Percentiles rank a stretch among this genome's conserved stretches.
Evolutionary conservation across 2,113 vertebrate species (phyloP).

Genomic region (Alligator sinensis): DNA sequence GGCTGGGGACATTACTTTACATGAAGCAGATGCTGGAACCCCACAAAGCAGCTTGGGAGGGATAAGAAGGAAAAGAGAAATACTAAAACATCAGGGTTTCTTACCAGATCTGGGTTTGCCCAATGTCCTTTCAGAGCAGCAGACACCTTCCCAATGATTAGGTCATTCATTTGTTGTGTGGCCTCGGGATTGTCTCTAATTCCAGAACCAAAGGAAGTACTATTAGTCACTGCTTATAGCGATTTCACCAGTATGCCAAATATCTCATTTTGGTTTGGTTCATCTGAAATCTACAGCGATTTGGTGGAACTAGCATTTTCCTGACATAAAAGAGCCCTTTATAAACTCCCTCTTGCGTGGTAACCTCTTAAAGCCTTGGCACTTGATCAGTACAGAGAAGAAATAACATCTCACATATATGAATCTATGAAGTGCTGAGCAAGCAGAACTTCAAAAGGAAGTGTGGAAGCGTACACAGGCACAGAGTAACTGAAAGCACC

Average conservation of each 20-base stretch:
- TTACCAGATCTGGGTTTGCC: conserved; percentile 98
- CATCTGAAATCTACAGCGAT: neutral
- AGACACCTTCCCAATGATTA: conserved; percentile 97
- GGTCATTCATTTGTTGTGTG: conserved; percentile 97
- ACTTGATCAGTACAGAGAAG: neutral
- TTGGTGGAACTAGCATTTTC: neutral
- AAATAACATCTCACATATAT: neutral
- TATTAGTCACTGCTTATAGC: neutral
- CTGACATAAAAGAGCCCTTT: neutral
- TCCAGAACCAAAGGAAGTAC: neutral
- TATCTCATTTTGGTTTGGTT: neutral
- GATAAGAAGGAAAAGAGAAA: neutral
- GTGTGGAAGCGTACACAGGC: no score
- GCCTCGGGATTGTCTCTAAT: conserved; percentile 96
- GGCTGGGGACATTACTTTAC: neutral
- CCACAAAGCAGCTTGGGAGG: neutral
- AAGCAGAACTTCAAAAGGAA: neutral
- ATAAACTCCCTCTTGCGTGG: accelerated
- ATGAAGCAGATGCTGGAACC: neutral
- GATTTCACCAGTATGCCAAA: neutral
- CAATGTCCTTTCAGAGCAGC: conserved; percentile 97
- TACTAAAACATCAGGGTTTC: neutral
- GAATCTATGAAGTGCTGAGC: neutral
- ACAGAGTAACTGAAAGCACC: no score
- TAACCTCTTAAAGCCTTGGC: neutral